phyloP scores from a whole-genome alignment of 1,140 invertebrate species.

The Condylostylus longicornis region DNA sequence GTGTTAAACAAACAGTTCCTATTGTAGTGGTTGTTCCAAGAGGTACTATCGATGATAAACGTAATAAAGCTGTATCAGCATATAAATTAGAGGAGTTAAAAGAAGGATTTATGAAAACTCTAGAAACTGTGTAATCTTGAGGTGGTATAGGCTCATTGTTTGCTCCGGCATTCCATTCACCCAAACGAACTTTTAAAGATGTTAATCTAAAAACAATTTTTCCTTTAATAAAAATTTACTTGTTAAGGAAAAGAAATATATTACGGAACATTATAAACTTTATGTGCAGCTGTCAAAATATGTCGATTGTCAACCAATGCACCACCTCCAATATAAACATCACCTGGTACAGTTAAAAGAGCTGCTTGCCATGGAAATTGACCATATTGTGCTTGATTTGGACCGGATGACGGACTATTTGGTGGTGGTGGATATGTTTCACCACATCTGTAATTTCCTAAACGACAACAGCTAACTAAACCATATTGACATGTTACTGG shows the following conservation, averaged over 20 bases:
- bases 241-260: background rate
- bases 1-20: conserved; percentile 52
- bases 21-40: conserved; percentile 46
- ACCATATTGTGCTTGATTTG: conserved; percentile 24
- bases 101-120: conserved; percentile 45
- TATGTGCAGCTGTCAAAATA: conserved; percentile 53
- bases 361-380: conserved; percentile 32
- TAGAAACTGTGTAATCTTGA: conserved; percentile 39
- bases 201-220: conserved; percentile 4
- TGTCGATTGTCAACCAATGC: conserved; percentile 45
- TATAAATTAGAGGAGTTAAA: conserved; percentile 48
- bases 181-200: conserved; percentile 43
- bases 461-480: conserved; percentile 21
- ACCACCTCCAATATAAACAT: conserved; percentile 50
- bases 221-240: background rate
- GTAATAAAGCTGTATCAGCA: conserved; percentile 53
- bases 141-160: conserved; percentile 43
- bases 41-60: conserved; percentile 40
- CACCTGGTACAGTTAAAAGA: conserved; percentile 31
- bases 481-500: conserved; percentile 18
- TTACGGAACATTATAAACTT: conserved; percentile 43
- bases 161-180: conserved; percentile 50
- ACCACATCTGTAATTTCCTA: conserved; percentile 26
- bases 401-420: conserved; percentile 10
- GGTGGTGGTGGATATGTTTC: conserved; percentile 21